Conservation (phyloP, 2,113 vertebrate genomes). For the Megaleporinus macrocephalus region DNA sequence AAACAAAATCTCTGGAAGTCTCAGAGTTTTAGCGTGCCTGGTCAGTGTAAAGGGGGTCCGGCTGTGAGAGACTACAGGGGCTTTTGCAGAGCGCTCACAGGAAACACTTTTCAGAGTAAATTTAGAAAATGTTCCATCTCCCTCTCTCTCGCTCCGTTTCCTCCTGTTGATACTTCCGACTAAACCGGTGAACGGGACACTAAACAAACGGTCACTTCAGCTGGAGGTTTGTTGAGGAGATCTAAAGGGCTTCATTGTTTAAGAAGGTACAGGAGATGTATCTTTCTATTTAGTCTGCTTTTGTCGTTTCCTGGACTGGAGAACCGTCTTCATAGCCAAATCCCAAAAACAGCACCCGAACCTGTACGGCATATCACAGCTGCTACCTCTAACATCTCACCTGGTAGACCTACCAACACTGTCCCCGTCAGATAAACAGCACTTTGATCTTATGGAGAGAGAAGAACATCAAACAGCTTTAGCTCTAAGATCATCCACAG, state of each 20-base stretch:
- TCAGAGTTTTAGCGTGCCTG: neutral
- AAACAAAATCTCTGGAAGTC: neutral
- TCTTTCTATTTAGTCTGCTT: slow-evolving; percentile 13
- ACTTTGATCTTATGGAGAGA: too few relatives aligned
- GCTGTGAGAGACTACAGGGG: neutral
- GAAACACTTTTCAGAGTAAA: neutral
- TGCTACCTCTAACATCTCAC: too few relatives aligned
- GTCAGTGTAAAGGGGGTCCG: neutral
- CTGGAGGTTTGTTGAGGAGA: neutral
- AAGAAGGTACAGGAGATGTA: neutral
- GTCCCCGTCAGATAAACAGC: too few relatives aligned
- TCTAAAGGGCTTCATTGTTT: neutral
- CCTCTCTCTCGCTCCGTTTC: neutral
- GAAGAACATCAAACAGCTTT: too few relatives aligned
- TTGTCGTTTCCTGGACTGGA: neutral
- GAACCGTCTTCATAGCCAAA: neutral
- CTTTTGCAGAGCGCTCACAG: neutral
- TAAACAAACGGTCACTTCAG: neutral
- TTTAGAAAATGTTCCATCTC: neutral
- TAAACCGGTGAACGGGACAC: neutral
- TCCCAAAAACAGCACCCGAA: too few relatives aligned
- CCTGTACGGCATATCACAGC: too few relatives aligned
- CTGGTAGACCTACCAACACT: too few relatives aligned
- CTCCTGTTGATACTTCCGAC: neutral
- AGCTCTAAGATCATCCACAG: too few relatives aligned